Conservation (phyloP, 2,797 vertebrate genomes). For the Neopelma chrysocephalum region DNA sequence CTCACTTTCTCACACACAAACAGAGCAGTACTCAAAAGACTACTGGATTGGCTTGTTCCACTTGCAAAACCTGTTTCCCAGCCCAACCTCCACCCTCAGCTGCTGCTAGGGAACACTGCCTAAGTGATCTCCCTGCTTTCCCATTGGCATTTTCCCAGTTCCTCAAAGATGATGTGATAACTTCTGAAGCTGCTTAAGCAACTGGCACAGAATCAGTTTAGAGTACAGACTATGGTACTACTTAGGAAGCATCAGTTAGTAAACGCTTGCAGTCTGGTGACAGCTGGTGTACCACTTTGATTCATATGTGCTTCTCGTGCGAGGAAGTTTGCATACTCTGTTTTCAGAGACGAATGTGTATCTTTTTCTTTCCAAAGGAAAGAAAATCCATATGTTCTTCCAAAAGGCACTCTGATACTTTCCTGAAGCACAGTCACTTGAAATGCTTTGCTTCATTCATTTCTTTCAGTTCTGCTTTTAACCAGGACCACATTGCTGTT, state of each 20-base stretch:
- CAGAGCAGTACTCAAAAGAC: neutral
- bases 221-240: neutral
- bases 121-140: neutral
- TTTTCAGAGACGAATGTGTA: neutral
- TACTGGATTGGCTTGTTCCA: neutral
- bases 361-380: neutral
- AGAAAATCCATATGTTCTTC: neutral
- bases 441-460: neutral
- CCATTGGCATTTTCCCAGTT: neutral
- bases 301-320: neutral
- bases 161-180: neutral
- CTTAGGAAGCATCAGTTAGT: neutral
- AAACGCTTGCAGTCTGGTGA: neutral
- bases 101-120: neutral
- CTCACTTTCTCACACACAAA: neutral
- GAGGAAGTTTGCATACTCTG: neutral
- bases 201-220: neutral
- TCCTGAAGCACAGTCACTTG: neutral
- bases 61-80: slow-evolving; percentile 23
- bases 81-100: neutral
- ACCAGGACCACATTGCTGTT: neutral
- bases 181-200: neutral
- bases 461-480: neutral
- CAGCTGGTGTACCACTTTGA: neutral
- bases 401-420: neutral